phyloP scores from a whole-genome alignment of 2,797 vertebrate genomes.

The Propithecus deckenii region DNA sequence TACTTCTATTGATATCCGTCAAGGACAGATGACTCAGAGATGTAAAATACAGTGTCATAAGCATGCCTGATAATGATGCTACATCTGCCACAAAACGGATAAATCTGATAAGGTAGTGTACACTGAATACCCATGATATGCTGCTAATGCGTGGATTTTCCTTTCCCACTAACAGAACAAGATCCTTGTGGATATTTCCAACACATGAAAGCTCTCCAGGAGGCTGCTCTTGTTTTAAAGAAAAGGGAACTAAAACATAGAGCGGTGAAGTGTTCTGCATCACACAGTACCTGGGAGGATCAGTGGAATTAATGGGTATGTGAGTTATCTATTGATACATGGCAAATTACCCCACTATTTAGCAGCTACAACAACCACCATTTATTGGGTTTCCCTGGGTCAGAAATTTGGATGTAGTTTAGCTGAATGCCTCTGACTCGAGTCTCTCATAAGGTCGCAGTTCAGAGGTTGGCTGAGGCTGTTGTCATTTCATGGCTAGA shows the following conservation, averaged over 20 bases:
- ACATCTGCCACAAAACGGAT: constrained; percentile 49
- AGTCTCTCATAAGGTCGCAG: background rate
- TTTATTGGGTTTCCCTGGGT: background rate
- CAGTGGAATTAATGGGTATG: background rate
- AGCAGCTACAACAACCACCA: background rate
- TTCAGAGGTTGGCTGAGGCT: background rate
- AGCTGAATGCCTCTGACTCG: background rate
- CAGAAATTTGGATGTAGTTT: background rate
- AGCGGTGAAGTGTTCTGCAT: background rate
- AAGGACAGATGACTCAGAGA: constrained; percentile 48
- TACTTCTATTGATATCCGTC: constrained; percentile 33
- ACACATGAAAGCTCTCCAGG: background rate
- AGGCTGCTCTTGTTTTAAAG: background rate
- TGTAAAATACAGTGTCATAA: constrained; percentile 43
- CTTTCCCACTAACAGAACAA: background rate
- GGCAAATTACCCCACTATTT: background rate
- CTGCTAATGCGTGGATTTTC: constrained; percentile 26
- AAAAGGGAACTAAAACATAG: background rate
- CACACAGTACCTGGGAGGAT: background rate
- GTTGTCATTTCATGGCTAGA: background rate
- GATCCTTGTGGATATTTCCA: background rate
- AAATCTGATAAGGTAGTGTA: constrained; percentile 12
- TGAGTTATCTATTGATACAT: background rate
- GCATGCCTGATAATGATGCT: constrained; percentile 10
- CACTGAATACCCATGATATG: background rate